Evolutionary conservation across 64 coral and sea anemone species (phyloP).

Genomic region (Porites australiensis): DNA sequence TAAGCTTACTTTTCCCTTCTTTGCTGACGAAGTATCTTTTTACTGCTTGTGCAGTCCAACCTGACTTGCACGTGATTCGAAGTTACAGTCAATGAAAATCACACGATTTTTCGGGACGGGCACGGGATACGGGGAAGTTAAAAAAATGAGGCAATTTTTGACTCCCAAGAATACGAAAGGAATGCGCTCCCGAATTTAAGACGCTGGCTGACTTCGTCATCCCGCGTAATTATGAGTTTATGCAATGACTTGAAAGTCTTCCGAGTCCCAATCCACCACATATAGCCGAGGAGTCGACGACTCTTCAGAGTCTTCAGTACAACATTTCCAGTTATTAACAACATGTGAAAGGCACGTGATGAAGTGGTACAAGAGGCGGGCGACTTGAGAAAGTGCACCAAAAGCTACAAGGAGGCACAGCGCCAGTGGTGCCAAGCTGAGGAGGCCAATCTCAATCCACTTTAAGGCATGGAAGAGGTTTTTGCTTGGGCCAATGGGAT

Average conservation of each 20-base stretch:
- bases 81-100: no score
- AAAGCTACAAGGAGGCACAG: slow-evolving; percentile 42
- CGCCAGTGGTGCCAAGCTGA: slow-evolving; percentile 42
- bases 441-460: slow-evolving; percentile 45
- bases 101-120: no score
- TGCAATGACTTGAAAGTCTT: background rate
- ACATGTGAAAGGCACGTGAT: background rate
- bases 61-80: no score
- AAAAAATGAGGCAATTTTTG: no score
- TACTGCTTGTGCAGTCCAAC: no score
- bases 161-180: no score
- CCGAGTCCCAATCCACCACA: background rate
- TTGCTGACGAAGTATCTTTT: no score
- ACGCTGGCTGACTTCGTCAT: no score
- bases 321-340: background rate
- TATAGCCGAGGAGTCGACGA: background rate
- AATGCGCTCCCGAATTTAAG: no score
- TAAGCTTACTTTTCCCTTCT: no score
- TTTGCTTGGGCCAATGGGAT: slow-evolving; percentile 38
- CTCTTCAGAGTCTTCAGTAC: background rate
- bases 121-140: no score
- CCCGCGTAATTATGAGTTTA: no score
- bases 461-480: slow-evolving; percentile 5
- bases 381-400: slow-evolving; percentile 6
- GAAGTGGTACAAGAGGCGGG: background rate